Evolutionary conservation across 2,888 invertebrate genomes (phyloP).

Genomic region (Melangyna quadrimaculata): DNA sequence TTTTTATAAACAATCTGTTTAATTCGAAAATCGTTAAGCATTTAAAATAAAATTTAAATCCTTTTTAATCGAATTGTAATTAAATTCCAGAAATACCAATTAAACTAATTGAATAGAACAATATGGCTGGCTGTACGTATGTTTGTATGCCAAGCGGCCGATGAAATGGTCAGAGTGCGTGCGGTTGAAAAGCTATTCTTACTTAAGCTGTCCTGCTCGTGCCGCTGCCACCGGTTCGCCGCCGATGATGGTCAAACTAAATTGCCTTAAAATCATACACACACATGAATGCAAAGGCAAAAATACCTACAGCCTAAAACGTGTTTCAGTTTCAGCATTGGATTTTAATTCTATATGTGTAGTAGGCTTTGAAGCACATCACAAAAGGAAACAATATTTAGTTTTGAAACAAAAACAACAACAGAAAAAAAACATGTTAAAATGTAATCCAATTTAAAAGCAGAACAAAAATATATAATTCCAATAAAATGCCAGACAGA

Average conservation of each 20-base stretch:
- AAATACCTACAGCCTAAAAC: background rate
- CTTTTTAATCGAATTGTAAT: constrained; percentile 69
- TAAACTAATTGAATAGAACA: constrained; percentile 60
- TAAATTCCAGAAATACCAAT: constrained; percentile 63
- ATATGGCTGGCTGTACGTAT: constrained; percentile 34
- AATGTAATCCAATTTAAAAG: constrained; percentile 59
- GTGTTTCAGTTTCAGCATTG: background rate
- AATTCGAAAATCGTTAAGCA: constrained; percentile 31
- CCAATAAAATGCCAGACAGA: constrained; percentile 22
- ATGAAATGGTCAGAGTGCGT: constrained; percentile 1
- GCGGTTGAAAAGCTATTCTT: constrained; percentile 13
- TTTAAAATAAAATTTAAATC: constrained; percentile 60
- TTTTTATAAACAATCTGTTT: constrained; percentile 39
- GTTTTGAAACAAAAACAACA: background rate
- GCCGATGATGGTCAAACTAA: background rate
- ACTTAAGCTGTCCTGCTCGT: background rate
- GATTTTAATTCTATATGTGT: background rate
- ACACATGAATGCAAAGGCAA: background rate
- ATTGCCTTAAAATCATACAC: background rate
- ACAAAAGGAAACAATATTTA: constrained; percentile 1
- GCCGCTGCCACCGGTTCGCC: background rate
- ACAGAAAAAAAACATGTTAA: background rate
- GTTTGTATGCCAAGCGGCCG: background rate
- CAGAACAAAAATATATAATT: constrained; percentile 40
- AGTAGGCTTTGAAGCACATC: constrained; percentile 4